phyloP scores from a whole-genome alignment of 2,113 vertebrate species.

The Onychostoma macrolepis region DNA sequence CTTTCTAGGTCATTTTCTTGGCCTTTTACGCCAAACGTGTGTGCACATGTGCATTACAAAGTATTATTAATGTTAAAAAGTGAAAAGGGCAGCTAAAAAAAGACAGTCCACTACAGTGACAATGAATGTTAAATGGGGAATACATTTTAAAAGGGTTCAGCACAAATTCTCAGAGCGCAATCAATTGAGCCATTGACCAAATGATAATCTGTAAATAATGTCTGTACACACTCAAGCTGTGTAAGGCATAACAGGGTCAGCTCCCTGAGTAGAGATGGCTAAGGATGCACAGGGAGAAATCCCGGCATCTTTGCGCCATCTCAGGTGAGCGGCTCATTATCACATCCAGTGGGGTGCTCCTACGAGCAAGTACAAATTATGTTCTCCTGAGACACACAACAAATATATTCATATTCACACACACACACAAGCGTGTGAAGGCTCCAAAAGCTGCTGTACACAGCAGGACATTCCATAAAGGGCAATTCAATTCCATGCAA shows the following conservation, averaged over 20 bases:
- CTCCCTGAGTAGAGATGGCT: not conserved
- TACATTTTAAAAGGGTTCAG: constrained; percentile 13
- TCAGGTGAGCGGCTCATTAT: constrained; percentile 29
- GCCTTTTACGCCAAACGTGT: not conserved
- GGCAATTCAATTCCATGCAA: not conserved
- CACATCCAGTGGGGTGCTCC: constrained; percentile 28
- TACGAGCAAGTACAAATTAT: constrained; percentile 18
- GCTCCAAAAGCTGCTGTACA: constrained; percentile 5
- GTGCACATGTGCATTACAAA: not conserved
- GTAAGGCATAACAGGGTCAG: constrained; percentile 16
- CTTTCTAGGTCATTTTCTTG: constrained; percentile 27
- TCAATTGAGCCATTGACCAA: constrained; percentile 22
- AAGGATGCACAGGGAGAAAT: constrained; percentile 20
- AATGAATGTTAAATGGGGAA: constrained; percentile 23
- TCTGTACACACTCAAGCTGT: constrained; percentile 5
- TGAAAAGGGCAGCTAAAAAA: constrained; percentile 38
- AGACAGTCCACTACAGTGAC: not conserved
- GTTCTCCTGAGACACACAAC: constrained; percentile 26
- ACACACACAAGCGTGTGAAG: not conserved
- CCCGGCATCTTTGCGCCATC: not conserved
- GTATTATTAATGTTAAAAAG: constrained; percentile 23
- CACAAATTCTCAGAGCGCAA: constrained; percentile 1
- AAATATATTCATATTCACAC: constrained; percentile 8
- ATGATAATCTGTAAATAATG: constrained; percentile 34
- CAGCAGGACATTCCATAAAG: not conserved